Evolutionary conservation across 2,888 invertebrate genomes (phyloP).

Genomic region (Kryphioiulus occultus): DNA sequence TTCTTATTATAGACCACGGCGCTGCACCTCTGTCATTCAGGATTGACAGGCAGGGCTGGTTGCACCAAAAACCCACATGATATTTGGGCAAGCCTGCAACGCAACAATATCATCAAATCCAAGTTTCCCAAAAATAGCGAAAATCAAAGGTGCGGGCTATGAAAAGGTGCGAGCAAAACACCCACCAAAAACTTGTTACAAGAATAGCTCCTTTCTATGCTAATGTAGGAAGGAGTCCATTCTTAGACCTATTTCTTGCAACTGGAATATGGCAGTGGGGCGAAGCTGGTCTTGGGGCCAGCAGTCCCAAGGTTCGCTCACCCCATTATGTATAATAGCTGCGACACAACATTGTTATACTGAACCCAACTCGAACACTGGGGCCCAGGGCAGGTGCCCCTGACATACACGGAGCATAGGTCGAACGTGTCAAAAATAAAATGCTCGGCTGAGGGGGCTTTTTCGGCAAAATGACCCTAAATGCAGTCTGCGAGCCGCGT

Average conservation of each 20-base stretch:
- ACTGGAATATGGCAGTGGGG: not conserved
- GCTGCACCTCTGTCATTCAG: not conserved
- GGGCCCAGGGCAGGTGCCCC: not conserved
- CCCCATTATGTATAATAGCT: slow-evolving; percentile 31
- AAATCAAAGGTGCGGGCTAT: not conserved
- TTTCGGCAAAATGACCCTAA: slow-evolving; percentile 25
- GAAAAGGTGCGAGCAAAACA: slow-evolving; percentile 30
- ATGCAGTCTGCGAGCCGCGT: not conserved
- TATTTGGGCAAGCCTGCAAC: not conserved
- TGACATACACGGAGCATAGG: not conserved
- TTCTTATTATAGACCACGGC: not conserved
- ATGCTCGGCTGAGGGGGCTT: not conserved
- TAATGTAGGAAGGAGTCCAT: not conserved
- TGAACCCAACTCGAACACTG: not conserved
- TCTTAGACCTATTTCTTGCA: not conserved
- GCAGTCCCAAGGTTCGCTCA: slow-evolving; percentile 4
- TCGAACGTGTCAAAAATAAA: slow-evolving; percentile 6
- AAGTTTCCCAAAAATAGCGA: not conserved
- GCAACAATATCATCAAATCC: not conserved
- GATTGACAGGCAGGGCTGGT: not conserved
- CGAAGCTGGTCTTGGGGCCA: not conserved
- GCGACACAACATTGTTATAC: not conserved
- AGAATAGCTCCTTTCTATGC: slow-evolving; percentile 12
- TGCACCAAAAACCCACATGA: not conserved
- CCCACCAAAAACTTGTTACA: not conserved